These are phyloP conservation scores for Protobothrops flavoviridis DNA, from an alignment of 2,113 vertebrate species.

Conservation along the genomic window DNA sequence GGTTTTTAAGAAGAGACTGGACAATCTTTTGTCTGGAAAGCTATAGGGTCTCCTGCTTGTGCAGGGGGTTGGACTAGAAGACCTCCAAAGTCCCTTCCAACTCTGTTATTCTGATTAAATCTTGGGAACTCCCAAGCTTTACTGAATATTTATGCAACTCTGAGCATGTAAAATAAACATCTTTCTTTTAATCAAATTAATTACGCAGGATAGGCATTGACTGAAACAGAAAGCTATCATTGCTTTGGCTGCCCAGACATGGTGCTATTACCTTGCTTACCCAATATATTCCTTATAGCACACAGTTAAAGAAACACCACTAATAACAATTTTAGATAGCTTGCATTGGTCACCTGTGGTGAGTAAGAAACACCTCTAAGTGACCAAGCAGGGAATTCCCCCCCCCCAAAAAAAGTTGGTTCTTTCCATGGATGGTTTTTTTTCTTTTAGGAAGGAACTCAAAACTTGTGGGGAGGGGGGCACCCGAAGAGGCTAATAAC, in stretches of 20 bases:
- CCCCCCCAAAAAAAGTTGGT: not conserved
- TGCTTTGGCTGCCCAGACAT: not conserved
- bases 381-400: not conserved
- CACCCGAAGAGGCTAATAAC: not conserved
- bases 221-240: not conserved
- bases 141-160: not conserved
- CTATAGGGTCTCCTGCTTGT: too few relatives aligned
- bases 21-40: too few relatives aligned
- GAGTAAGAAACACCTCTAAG: not conserved
- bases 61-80: too few relatives aligned
- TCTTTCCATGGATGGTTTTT: not conserved
- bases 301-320: not conserved
- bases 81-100: too few relatives aligned
- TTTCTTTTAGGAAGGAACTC: not conserved
- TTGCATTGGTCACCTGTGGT: constrained; percentile 10
- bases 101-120: too few relatives aligned
- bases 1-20: too few relatives aligned
- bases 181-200: not conserved
- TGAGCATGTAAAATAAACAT: not conserved
- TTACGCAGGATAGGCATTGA: not conserved
- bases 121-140: not conserved
- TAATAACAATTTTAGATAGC: not conserved
- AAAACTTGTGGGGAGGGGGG: too few relatives aligned
- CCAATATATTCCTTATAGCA: not conserved
- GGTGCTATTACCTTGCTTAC: not conserved